Base-by-base conservation (phyloP, 2,797 vertebrate species). In the Ataeniobius toweri region DNA sequence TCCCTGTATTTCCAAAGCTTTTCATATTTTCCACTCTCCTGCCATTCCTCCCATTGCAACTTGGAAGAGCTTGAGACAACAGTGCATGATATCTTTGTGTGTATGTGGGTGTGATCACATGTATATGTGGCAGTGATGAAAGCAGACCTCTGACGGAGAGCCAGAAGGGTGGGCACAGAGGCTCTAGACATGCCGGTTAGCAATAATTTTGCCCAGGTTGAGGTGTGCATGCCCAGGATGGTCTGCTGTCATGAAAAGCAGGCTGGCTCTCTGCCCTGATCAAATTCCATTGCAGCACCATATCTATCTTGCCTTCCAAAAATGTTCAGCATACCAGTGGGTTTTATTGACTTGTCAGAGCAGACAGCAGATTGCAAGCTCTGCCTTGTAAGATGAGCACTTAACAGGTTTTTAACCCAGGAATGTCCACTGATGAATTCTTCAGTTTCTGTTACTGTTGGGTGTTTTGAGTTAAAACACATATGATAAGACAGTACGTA, bases 291-390 rank as follows among this genome's bases (percentile, higher is more conserved):
- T 75, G 55, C 85, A 82, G 91, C 84, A 89, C 92, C 90, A 79
- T 91, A 93, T 94, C 94, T 93, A 89, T 92, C 89, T 91, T 89
- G 89, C 92, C 93, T 94, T 94, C 91, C 90, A 93, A 93, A 95
- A 95, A 95, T 95, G 84, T 94, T 95, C 92, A 79, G 93, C 95
- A 96, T 96, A 95, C 95, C 95, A 95, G 93, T 83, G 93, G 89
- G 88, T 95, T 95, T 95, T 95, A 94, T 95, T 95, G 94, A 95
- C 95, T 94, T 96, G 95, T 95, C 90, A 91, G 93, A 94, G 94
- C 94, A 95, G 90, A 93, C 93, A 91, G 89, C 85, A 18, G 84
- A 88, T 84, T 89, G 93, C 93, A 92, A 88, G 93, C 92, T 94
- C 92, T 94, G 91, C 94, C 94, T 95, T 95, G 95, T 93, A 93